Evolutionary conservation across 2,113 vertebrate genomes (phyloP), one percentile per base, ranked within the genome.

Genomic region (Indri indri): DNA sequence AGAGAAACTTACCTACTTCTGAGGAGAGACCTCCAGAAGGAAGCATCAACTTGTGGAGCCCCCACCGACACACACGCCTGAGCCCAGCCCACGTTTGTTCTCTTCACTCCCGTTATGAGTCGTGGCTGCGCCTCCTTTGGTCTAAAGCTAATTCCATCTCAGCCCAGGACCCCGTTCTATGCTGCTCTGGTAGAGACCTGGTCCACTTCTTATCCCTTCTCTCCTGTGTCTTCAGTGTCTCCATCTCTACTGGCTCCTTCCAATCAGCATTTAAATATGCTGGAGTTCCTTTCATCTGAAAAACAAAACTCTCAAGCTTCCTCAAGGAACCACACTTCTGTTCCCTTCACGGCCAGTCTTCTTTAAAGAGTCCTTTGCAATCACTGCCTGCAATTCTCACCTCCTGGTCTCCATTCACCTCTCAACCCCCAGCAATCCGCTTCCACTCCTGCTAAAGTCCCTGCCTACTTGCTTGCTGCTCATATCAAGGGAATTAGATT

Each of bases 231-330:
- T 65, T n/a, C n/a, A n/a, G 0, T 16, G 27, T 85, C 40, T 81
- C 40, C 76, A 7, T 42, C 0, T 18, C 54, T 45, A 3, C 50
- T 6, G 45, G 82, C 73, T 63, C n/a, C 30, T 82, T 76, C 40
- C 13, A 40, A 2, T 32, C 73, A 63, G 63, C 81, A 63, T 42
- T 40, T 61, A 25, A 57, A 47, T 45, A 59, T 7, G 25, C 66
- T 82, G 11, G 32, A 34, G 37, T 83, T 73, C 83, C 59, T 50
- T 92, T 80, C 65, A 42, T 54, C 42, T 85, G 25, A 77, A 80
- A 13, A 13, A 77, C 27, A 34, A 52, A 37, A 23, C 45, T 40
- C 13, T 83, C 57, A 37, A 47, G 54, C 45, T 47, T 34, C 25
- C 37, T 74, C 68, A 32, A 40, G 40, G 47, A 66, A 47, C 30